These are phyloP conservation scores for Argyrosomus japonicus DNA, from an alignment of 2,113 vertebrate genomes.

Conservation along the genomic window DNA sequence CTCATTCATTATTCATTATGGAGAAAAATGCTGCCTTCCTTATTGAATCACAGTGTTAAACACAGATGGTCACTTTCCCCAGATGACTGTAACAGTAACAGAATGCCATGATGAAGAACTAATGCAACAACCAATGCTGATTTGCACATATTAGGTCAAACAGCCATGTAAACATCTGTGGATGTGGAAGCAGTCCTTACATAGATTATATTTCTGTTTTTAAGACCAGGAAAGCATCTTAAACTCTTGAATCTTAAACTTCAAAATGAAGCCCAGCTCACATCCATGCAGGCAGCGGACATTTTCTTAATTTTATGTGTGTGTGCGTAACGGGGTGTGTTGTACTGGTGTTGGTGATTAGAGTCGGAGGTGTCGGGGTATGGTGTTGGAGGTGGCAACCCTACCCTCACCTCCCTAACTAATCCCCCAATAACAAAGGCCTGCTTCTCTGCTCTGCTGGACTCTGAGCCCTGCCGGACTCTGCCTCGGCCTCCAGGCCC, in stretches of 20 bases:
- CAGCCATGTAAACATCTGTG: background rate
- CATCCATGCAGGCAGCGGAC: conserved; percentile 14
- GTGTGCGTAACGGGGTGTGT: conserved; percentile 39
- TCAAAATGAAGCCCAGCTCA: conserved; percentile 8
- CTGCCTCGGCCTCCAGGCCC: conserved; percentile 93
- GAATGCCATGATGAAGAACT: background rate
- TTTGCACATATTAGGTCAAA: conserved; percentile 25
- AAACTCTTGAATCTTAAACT: too few species aligned
- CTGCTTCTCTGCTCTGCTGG: conserved; percentile 97
- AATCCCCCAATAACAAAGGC: conserved; percentile 90
- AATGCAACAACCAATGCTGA: conserved; percentile 30
- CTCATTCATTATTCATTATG: conserved; percentile 58
- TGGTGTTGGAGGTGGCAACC: conserved; percentile 64
- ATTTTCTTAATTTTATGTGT: conserved; percentile 22
- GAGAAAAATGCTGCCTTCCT: conserved; percentile 46
- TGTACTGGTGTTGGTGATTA: conserved; percentile 47
- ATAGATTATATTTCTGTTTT: conserved; percentile 21
- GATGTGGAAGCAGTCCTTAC: background rate
- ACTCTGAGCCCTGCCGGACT: conserved; percentile 90
- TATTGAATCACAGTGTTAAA: conserved; percentile 43
- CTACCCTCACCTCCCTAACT: conserved; percentile 58
- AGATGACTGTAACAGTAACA: conserved; percentile 22
- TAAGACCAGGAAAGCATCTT: background rate
- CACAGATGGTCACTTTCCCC: conserved; percentile 40
- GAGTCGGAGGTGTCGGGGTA: conserved; percentile 51